A percentile compares a stretch with the other conserved stretches of the same genome.
Evolutionary conservation across 2,797 vertebrate species (phyloP).

Genomic region (Xenops minutus): DNA sequence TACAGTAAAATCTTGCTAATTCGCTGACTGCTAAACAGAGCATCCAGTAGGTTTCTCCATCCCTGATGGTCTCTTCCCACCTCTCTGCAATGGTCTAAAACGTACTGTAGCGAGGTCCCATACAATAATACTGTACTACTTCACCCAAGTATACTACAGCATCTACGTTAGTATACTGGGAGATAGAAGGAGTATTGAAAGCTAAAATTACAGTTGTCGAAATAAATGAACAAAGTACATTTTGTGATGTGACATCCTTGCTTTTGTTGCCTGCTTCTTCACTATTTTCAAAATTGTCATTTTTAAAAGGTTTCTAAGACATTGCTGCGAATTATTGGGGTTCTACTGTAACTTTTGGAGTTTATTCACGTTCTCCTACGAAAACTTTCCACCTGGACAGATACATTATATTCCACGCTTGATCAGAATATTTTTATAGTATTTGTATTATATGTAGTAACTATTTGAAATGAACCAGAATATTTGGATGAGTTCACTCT

Average conservation of each 20-base stretch:
- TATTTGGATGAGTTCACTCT: slow-evolving; percentile 51
- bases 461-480: slow-evolving; percentile 54
- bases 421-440: slow-evolving; percentile 58
- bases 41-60: neutral
- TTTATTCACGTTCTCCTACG: slow-evolving; percentile 46
- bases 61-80: slow-evolving; percentile 16
- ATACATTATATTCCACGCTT: slow-evolving; percentile 21
- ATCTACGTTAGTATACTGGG: slow-evolving; percentile 38
- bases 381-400: slow-evolving; percentile 49
- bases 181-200: slow-evolving; percentile 43
- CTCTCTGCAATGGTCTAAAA: slow-evolving; percentile 55
- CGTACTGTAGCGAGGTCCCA: slow-evolving; percentile 37
- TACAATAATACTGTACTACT: slow-evolving; percentile 33
- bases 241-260: slow-evolving; percentile 64
- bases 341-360: slow-evolving; percentile 61
- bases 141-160: slow-evolving; percentile 50
- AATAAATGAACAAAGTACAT: slow-evolving; percentile 68
- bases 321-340: slow-evolving; percentile 56
- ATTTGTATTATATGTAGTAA: slow-evolving; percentile 43
- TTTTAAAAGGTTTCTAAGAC: slow-evolving; percentile 44
- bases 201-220: slow-evolving; percentile 51
- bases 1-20: slow-evolving; percentile 68
- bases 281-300: slow-evolving; percentile 33
- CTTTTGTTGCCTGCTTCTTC: slow-evolving; percentile 65
- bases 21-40: slow-evolving; percentile 35